Evolutionary conservation across 2,888 invertebrate species (phyloP), one percentile per base, ranked within the genome.

Genomic region (Lithophane ornitopus): DNA sequence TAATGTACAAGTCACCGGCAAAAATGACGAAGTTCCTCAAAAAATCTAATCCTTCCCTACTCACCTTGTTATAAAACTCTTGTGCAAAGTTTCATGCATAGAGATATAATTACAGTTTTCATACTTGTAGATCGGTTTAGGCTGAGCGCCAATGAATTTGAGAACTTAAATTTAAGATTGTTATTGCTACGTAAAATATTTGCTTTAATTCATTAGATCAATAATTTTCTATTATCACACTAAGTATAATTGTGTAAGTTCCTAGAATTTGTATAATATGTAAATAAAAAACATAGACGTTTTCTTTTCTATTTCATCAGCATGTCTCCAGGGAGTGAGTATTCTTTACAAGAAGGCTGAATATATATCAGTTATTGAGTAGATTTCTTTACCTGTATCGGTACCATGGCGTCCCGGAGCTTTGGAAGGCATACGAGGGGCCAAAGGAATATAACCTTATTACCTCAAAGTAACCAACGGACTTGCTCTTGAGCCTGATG

Each of bases 401-500:
- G 34, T n/a, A 16, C 14, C 16, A 16, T 16, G 6, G 0, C 16
- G 19, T 58, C 22, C 28, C 9, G n/a, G 11, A 61, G 7, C 61
- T n/a, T 11, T n/a, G 44, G 14, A n/a, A 12, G 54, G n/a, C 54
- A 54, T n/a, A 54, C 4, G 22, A 65, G 49, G 9, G 16, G 11
- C 9, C 4, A n/a, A 63, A 8, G 28, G 16, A n/a, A n/a, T 56
- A 8, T 26, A 41, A 44, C 0, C 22, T 41, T 9, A 49, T 75
- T 75, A 75, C 75, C 75, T 75, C 28, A 58, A 75, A 75, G 28
- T 3, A n/a, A 11, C 3, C 3, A 3, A 3, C 3, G 16, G 2
- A 1, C 22, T 11, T 56, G 90, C 67, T 93, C 79, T 94, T 94
- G 78, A 94, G 88, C 68, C 91, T 85, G 22, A 92, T 82, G 63